A percentile compares a stretch with the other conserved stretches of the same genome.
These are phyloP conservation scores for Druon quercuslanigerum DNA, from an alignment of 1,140 invertebrate species.

Conservation along the genomic window DNA sequence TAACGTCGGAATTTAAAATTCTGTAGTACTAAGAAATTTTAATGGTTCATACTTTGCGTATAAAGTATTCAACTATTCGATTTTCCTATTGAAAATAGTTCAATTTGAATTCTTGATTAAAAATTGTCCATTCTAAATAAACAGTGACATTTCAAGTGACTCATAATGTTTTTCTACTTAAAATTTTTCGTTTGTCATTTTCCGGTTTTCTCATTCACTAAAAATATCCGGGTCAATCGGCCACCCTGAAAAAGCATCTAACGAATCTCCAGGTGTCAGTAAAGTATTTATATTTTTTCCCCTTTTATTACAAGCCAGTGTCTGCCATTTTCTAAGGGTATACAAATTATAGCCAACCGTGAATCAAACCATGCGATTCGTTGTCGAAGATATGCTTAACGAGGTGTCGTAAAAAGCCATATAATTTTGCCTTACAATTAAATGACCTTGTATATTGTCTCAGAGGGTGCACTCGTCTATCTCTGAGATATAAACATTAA, in stretches of 20 bases:
- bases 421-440: neutral
- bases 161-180: too few relatives aligned
- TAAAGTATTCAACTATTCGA: too few relatives aligned
- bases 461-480: neutral
- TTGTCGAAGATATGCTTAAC: conserved; percentile 5
- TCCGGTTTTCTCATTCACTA: too few relatives aligned
- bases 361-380: conserved; percentile 22
- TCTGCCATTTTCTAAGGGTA: conserved; percentile 24
- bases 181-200: too few relatives aligned
- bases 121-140: too few relatives aligned
- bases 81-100: too few relatives aligned
- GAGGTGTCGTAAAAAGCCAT: conserved; percentile 25
- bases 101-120: too few relatives aligned
- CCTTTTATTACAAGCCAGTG: neutral
- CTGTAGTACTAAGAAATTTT: too few relatives aligned
- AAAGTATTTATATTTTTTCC: neutral
- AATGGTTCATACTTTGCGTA: too few relatives aligned
- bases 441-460: neutral
- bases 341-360: conserved; percentile 39
- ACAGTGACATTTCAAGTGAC: too few relatives aligned
- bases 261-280: neutral
- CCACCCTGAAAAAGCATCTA: neutral
- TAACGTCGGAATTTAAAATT: too few relatives aligned
- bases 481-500: neutral
- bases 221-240: too few relatives aligned